Conservation (phyloP, 1,140 invertebrate genomes). For the Semibalanus balanoides region DNA sequence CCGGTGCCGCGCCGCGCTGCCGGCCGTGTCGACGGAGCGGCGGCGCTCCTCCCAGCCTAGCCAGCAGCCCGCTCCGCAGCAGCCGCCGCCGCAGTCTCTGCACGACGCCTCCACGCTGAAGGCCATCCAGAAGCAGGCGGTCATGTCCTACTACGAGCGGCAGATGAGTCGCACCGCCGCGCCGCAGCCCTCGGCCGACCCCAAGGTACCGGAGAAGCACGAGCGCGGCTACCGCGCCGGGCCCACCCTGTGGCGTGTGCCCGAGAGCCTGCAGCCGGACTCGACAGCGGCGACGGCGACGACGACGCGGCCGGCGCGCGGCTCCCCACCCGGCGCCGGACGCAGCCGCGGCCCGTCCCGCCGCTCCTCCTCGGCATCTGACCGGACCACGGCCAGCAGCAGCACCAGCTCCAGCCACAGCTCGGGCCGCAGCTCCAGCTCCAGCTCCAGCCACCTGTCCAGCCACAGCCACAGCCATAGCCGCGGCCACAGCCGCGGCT, state of each 20-base stretch:
- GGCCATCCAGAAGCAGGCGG: conserved; percentile 70
- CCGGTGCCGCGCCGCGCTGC: neutral
- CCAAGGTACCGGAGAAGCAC: neutral
- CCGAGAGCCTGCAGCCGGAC: neutral
- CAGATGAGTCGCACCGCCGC: conserved; percentile 31
- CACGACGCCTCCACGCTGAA: conserved; percentile 45
- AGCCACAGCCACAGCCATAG: neutral
- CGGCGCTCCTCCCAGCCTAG: neutral
- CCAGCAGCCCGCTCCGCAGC: too few relatives aligned
- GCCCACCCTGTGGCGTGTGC: neutral
- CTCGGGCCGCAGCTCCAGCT: neutral
- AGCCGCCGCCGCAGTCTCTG: neutral
- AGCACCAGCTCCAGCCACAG: neutral
- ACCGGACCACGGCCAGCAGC: neutral
- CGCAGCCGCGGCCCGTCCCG: neutral
- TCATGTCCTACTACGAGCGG: conserved; percentile 68
- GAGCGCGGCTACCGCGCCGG: neutral
- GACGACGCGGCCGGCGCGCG: too few relatives aligned
- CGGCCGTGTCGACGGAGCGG: neutral
- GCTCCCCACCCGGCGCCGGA: neutral
- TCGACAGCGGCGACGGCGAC: neutral
- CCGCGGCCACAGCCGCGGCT: neutral
- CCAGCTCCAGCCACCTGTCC: too few relatives aligned
- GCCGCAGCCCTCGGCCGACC: conserved; percentile 23
- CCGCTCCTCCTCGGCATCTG: neutral